Base-by-base conservation (phyloP, 2,797 vertebrate species). In the Alosa sapidissima region DNA sequence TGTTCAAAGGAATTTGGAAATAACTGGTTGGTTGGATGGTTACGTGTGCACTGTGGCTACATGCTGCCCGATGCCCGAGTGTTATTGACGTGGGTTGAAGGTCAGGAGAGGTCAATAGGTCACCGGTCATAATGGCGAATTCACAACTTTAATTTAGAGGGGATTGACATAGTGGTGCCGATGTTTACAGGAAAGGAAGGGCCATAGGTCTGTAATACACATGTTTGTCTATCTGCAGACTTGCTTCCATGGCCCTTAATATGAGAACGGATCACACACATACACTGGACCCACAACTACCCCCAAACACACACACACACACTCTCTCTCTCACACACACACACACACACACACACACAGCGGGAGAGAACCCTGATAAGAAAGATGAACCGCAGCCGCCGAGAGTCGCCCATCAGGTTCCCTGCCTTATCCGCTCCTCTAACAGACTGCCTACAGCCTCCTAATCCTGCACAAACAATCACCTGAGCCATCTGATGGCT, bases 391-490 rank as follows among this genome's bases (percentile, higher is more conserved):
- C 87, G 58, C 72, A 89, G 88, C 88, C 89, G 81, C 89, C 88
- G 86, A 88, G 85, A 88, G 84, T 91, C 92, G 88, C 84, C 89
- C 88, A 90, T 91, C 88, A 88, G 91, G 85, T 83, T 86, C 85
- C 84, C 48, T 82, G 86, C 75, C 55, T 86, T 88, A 89, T 92
- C 90, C 86, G 84, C 84, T 82, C 16, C 86, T 87, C 85, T 82
- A 81, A 86, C 84, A 90, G 89, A 88, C 89, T 88, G 88, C 86
- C 91, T 54, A 85, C 88, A 89, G 91, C 89, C 87, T 36, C 90
- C 86, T 93, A 93, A 93, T 94, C 92, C 92, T 90, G 85, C 89
- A 90, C 89, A 92, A 93, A 93, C 93, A 93, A 92, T 92, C 93
- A 90, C 87, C 85, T 81, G 88, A 88, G 91, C 90, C 91, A 89